Evolutionary conservation across 2,888 invertebrate species (phyloP), one percentile per base, ranked within the genome.

Genomic region (Eilema depressum): DNA sequence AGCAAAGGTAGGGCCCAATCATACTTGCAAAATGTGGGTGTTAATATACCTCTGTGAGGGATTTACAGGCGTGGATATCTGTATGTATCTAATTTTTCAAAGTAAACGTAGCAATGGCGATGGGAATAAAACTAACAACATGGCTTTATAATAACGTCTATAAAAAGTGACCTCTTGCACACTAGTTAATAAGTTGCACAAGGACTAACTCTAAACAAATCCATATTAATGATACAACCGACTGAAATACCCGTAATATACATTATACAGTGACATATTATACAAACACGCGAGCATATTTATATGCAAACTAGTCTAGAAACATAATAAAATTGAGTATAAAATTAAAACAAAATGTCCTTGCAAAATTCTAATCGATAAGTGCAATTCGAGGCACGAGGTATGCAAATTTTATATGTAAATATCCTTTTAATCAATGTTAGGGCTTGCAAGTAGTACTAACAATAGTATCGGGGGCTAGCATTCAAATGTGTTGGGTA

Each of bases 381-480:
- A 91, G 85, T 89, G 89, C 91, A 86, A 90, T 90, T 90, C 93
- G 86, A 89, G 86, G 91, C 94, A 93, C 94, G 93, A 91, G 89
- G 87, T 92, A 94, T 94, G 94, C 89, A 92, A 95, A 95, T 94
- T 77, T 81, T 87, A 83, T 88, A 92, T 92, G 89, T 91, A 93
- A 93, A 93, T 92, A 89, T 87, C 88, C 85, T 89, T 92, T 92
- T 94, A 95, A 94, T 95, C 94, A 93, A 92, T 91, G 92, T 91
- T 85, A 89, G 87, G 85, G 85, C 85, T 87, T 85, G 76, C 82
- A 78, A 84, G 86, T 83, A 69, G 81, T 86, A 87, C 84, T 86
- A 91, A 93, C 94, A 94, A 94, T 93, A 91, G 88, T 93, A 94
- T 94, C 94, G 87, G 89, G 83, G 74, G 71, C 75, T 76, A 82